phyloP scores from a whole-genome alignment of 1,140 invertebrate species.

The Drosophila navojoa region DNA sequence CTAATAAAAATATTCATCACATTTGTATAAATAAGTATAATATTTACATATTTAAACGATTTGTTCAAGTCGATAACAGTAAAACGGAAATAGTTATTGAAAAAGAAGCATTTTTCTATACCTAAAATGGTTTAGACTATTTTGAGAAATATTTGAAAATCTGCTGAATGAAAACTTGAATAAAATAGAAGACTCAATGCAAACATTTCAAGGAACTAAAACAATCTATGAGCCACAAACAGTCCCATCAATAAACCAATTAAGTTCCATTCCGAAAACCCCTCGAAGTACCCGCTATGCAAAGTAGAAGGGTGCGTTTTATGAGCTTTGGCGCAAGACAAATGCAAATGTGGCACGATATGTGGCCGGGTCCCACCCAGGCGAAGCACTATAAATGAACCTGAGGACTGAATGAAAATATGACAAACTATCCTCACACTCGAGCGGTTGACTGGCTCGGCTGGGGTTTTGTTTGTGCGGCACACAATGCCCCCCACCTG shows the following conservation, averaged over 20 bases:
- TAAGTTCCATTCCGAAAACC: neutral
- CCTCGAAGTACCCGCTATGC: slow-evolving; percentile 2
- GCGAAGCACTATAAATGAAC: neutral
- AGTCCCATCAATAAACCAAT: neutral
- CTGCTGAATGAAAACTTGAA: too few species aligned
- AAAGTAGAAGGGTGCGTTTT: slow-evolving; percentile 54
- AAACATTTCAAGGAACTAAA: slow-evolving; percentile 22
- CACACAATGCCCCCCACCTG: slow-evolving; percentile 8
- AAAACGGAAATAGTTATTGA: too few species aligned
- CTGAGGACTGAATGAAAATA: slow-evolving; percentile 27
- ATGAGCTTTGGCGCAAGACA: slow-evolving; percentile 51
- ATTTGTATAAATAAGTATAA: too few species aligned
- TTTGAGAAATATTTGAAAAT: too few species aligned
- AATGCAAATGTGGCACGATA: slow-evolving; percentile 77
- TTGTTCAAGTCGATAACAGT: too few species aligned
- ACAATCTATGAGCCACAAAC: neutral
- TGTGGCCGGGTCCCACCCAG: slow-evolving; percentile 5
- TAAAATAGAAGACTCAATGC: neutral
- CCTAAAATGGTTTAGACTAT: too few species aligned
- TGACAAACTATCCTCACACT: slow-evolving; percentile 64
- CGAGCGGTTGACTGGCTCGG: slow-evolving; percentile 9
- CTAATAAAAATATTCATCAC: too few species aligned
- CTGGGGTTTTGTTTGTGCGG: slow-evolving; percentile 32
- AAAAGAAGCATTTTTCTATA: too few species aligned
- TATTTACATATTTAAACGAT: too few species aligned